A percentile compares a stretch with the other conserved stretches of the same genome.
Conservation (phyloP, 2,113 vertebrate species). For the Phaethon lepturus region DNA sequence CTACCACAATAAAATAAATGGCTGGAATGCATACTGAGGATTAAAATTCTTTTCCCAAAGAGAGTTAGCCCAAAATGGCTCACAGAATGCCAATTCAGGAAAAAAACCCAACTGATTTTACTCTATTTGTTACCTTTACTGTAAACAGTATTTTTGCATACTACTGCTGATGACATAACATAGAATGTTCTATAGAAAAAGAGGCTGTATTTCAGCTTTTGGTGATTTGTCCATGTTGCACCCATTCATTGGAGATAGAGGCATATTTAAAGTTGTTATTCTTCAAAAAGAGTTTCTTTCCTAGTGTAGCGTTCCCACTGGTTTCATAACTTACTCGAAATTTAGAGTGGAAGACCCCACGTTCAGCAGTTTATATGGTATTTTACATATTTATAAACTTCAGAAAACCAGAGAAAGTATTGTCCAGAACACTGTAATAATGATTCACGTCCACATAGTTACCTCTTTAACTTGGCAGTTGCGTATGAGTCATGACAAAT, state of each 20-base stretch:
- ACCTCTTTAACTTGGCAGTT: neutral
- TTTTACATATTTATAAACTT: neutral
- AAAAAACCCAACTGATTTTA: neutral
- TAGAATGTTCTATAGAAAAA: neutral
- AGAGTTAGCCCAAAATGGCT: neutral
- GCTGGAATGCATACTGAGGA: neutral
- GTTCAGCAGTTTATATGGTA: neutral
- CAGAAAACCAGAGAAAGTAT: neutral
- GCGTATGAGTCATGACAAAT: fast-evolving
- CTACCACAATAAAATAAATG: neutral
- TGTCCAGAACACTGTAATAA: neutral
- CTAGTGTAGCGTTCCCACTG: fast-evolving
- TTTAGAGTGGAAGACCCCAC: neutral
- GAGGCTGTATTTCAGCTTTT: neutral
- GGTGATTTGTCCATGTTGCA: neutral
- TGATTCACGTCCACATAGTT: neutral
- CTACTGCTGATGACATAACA: neutral
- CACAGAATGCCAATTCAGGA: neutral
- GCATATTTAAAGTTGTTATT: fast-evolving
- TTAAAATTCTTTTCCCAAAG: neutral
- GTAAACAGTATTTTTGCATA: neutral
- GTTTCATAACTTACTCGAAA: neutral
- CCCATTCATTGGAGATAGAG: neutral
- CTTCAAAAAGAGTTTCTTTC: neutral
- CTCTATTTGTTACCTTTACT: neutral